Conservation (phyloP, 1,140 invertebrate species). For the Hylaeus anthracinus region DNA sequence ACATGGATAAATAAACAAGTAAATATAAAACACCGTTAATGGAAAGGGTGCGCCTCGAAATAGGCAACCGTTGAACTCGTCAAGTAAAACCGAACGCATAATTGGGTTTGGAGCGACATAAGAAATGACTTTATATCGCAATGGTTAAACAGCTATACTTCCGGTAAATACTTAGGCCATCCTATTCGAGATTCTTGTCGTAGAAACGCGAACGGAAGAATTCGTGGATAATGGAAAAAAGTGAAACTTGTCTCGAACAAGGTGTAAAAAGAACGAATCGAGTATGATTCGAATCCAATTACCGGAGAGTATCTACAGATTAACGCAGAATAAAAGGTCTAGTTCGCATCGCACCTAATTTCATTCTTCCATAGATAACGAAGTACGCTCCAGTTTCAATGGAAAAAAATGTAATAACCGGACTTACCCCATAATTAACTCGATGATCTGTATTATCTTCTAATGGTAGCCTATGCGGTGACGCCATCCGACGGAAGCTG, state of each 20-base stretch:
- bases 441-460: constrained; percentile 5
- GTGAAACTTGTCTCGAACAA: too few relatives aligned
- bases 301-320: not conserved
- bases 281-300: constrained; percentile 5
- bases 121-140: too few relatives aligned
- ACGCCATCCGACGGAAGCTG: not conserved
- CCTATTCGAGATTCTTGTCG: not conserved
- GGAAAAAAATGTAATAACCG: constrained; percentile 10
- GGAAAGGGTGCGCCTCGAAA: not conserved
- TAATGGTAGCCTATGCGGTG: not conserved
- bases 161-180: not conserved
- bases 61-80: not conserved
- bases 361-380: not conserved
- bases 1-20: too few relatives aligned
- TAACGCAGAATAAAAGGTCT: constrained; percentile 7
- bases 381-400: not conserved
- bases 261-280: not conserved
- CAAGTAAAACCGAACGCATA: too few relatives aligned
- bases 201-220: not conserved
- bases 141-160: not conserved
- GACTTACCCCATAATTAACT: constrained; percentile 15
- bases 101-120: not conserved
- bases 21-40: not conserved
- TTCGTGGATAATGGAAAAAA: not conserved
- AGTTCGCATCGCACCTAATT: not conserved